Evolutionary conservation across 1,140 invertebrate species (phyloP).

Genomic region (Hylyphantes graminicola): DNA sequence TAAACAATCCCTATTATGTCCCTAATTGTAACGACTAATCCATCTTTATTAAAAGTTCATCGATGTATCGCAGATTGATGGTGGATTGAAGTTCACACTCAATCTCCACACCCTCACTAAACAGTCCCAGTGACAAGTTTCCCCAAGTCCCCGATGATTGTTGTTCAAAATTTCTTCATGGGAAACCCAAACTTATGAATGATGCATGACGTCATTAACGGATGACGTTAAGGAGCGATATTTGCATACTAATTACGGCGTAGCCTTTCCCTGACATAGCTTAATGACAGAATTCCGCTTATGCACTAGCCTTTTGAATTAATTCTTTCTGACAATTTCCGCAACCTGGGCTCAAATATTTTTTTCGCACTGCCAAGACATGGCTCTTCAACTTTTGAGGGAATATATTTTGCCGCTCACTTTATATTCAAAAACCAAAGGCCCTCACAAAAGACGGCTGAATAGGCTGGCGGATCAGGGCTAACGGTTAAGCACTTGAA

Average conservation of each 20-base stretch:
- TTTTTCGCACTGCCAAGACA: constrained; percentile 36
- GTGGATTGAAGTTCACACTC: constrained; percentile 35
- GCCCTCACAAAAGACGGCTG: constrained; percentile 54
- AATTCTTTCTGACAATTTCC: constrained; percentile 61
- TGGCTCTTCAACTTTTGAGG: constrained; percentile 56
- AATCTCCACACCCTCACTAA: constrained; percentile 24
- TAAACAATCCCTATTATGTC: no score
- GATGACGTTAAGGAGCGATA: constrained; percentile 61
- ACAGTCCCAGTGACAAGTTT: constrained; percentile 44
- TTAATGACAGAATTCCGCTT: constrained; percentile 61
- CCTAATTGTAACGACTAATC: no score
- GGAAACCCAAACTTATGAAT: constrained; percentile 57
- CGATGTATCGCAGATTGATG: not conserved
- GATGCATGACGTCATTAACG: constrained; percentile 61
- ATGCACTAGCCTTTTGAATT: constrained; percentile 59
- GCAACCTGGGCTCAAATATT: constrained; percentile 49
- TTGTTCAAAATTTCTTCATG: constrained; percentile 50
- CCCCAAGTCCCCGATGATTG: constrained; percentile 41
- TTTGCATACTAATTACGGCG: constrained; percentile 61
- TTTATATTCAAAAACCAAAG: constrained; percentile 61
- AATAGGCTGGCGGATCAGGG: constrained; percentile 55
- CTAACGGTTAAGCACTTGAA: constrained; percentile 59
- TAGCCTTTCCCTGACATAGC: constrained; percentile 59
- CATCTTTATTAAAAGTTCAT: no score
- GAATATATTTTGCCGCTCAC: constrained; percentile 53